Conservation (phyloP, 2,113 vertebrate genomes). For the Alces alces region DNA sequence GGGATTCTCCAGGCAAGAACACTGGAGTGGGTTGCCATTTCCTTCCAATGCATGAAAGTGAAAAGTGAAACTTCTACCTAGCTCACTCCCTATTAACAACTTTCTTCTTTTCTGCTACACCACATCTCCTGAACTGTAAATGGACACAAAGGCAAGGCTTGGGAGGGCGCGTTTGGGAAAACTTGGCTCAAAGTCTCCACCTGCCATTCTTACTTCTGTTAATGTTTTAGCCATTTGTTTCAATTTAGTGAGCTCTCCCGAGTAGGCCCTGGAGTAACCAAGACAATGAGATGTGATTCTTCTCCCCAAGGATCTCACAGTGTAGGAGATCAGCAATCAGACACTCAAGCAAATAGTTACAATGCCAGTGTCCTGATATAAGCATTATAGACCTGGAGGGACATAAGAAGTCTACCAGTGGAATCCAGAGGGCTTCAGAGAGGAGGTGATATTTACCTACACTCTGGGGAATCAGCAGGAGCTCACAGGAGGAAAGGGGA, state of each 20-base stretch:
- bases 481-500: not conserved
- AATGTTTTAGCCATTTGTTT: not conserved
- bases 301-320: not conserved
- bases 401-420: not conserved
- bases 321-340: not conserved
- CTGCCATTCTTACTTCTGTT: not conserved
- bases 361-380: not conserved
- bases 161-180: not conserved
- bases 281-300: not conserved
- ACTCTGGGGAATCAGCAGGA: not conserved
- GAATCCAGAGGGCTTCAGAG: not conserved
- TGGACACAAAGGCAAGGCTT: not conserved
- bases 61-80: not conserved
- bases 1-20: no score
- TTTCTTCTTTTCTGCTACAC: not conserved
- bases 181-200: not conserved
- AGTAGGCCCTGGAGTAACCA: not conserved
- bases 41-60: no score
- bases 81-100: not conserved
- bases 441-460: accelerated
- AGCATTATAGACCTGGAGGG: not conserved
- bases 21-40: no score
- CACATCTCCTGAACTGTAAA: not conserved
- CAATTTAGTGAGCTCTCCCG: not conserved
- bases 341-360: not conserved